Conservation (phyloP, 2,888 invertebrate species). For the Galeopsomyia nigrocyanea region DNA sequence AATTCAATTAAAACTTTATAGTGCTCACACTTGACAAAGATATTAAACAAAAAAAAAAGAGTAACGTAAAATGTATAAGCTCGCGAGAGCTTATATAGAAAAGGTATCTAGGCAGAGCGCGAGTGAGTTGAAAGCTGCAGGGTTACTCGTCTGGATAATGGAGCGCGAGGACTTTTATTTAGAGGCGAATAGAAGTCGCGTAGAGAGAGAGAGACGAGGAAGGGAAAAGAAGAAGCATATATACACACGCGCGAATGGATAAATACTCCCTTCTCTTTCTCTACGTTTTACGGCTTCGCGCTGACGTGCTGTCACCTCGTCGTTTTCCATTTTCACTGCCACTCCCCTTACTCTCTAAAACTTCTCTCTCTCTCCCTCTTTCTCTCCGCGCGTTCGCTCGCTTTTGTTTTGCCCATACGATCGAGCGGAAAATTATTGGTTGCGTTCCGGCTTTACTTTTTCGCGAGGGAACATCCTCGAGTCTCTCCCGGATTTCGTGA, state of each 20-base stretch:
- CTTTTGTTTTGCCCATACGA: background rate
- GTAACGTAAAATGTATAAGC: too few relatives aligned
- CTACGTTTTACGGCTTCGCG: conserved; percentile 5
- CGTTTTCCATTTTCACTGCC: background rate
- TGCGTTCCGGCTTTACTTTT: too few relatives aligned
- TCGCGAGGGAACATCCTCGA: too few relatives aligned
- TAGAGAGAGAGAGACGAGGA: conserved; percentile 22
- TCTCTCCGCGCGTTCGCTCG: background rate
- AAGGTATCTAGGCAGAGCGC: background rate
- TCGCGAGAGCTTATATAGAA: background rate
- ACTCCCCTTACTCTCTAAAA: background rate
- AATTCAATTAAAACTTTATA: too few relatives aligned
- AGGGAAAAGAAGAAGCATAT: conserved; percentile 12
- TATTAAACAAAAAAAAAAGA: too few relatives aligned
- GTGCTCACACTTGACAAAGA: too few relatives aligned
- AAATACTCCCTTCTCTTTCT: background rate
- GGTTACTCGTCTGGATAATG: conserved; percentile 17
- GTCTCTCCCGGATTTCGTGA: too few relatives aligned
- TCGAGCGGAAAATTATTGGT: background rate
- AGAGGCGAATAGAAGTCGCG: conserved; percentile 8
- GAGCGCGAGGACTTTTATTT: conserved; percentile 34
- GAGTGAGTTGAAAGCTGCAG: background rate
- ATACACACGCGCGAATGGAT: conserved; percentile 4
- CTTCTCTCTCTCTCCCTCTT: background rate
- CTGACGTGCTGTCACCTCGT: background rate